These are phyloP conservation scores for Manis javanica DNA, from an alignment of 2,797 vertebrate species.

Conservation along the genomic window DNA sequence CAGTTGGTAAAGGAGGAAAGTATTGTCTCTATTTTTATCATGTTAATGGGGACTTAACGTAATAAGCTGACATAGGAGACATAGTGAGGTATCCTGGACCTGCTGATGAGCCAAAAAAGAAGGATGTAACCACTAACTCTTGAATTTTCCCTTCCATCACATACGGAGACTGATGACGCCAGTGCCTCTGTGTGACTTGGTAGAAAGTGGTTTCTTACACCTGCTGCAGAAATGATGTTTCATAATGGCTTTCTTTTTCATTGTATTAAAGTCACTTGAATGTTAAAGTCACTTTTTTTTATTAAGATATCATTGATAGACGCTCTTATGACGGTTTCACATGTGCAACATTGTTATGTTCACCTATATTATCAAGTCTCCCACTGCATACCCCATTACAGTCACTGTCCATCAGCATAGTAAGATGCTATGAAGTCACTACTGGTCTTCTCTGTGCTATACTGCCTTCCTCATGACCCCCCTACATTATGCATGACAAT, in stretches of 20 bases:
- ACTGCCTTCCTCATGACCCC: no score
- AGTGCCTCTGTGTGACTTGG: not conserved
- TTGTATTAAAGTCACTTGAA: not conserved
- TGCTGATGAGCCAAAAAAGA: not conserved
- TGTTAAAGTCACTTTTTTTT: conserved; percentile 16
- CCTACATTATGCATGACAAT: no score
- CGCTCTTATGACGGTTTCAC: no score
- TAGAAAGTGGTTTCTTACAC: not conserved
- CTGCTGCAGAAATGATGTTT: not conserved
- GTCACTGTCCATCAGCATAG: no score
- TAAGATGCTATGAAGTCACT: no score
- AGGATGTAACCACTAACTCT: not conserved
- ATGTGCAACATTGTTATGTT: no score
- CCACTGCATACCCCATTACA: no score
- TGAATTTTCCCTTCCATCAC: not conserved
- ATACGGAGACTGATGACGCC: not conserved
- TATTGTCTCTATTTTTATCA: not conserved
- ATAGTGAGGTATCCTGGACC: not conserved
- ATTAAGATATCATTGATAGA: no score
- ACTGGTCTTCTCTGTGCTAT: no score
- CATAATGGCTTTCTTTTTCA: not conserved
- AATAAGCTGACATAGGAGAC: not conserved
- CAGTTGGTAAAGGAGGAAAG: not conserved
- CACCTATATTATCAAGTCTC: no score
- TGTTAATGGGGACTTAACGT: not conserved